These are phyloP conservation scores for Sebastes nivosus DNA, from an alignment of 2,797 vertebrate species.

Conservation along the genomic window DNA sequence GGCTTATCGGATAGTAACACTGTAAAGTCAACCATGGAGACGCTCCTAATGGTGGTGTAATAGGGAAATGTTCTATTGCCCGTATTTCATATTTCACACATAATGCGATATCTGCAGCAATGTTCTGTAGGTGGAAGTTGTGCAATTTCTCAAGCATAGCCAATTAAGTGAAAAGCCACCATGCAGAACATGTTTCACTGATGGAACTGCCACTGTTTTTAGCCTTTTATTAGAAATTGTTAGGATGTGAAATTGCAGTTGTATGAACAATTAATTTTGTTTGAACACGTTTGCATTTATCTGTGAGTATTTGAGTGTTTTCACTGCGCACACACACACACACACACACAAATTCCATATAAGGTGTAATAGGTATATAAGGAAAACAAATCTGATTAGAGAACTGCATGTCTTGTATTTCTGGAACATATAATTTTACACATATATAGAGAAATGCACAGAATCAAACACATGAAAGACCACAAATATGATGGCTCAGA, in stretches of 20 bases:
- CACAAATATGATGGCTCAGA: neutral
- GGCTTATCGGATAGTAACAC: conserved; percentile 49
- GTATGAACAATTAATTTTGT: conserved; percentile 22
- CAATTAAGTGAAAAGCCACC: conserved; percentile 59
- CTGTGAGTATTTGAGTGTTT: neutral
- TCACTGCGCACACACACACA: neutral
- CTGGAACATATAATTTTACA: neutral
- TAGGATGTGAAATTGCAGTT: conserved; percentile 49
- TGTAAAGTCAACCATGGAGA: conserved; percentile 47
- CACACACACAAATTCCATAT: neutral
- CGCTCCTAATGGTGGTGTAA: conserved; percentile 48
- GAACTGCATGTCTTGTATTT: neutral
- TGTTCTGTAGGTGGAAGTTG: conserved; percentile 54
- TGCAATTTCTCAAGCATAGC: conserved; percentile 60
- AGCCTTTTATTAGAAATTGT: conserved; percentile 43
- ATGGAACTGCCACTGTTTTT: conserved; percentile 44
- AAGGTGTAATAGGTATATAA: too few species aligned
- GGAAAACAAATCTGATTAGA: neutral
- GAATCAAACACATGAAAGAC: neutral
- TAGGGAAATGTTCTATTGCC: conserved; percentile 41
- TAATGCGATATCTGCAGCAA: conserved; percentile 57
- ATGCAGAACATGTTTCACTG: conserved; percentile 42
- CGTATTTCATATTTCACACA: conserved; percentile 66
- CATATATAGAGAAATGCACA: neutral
- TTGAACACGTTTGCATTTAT: conserved; percentile 10